Evolutionary conservation across 2,888 invertebrate species (phyloP), one percentile per base, ranked within the genome.

Genomic region (Chydorus sphaericus): DNA sequence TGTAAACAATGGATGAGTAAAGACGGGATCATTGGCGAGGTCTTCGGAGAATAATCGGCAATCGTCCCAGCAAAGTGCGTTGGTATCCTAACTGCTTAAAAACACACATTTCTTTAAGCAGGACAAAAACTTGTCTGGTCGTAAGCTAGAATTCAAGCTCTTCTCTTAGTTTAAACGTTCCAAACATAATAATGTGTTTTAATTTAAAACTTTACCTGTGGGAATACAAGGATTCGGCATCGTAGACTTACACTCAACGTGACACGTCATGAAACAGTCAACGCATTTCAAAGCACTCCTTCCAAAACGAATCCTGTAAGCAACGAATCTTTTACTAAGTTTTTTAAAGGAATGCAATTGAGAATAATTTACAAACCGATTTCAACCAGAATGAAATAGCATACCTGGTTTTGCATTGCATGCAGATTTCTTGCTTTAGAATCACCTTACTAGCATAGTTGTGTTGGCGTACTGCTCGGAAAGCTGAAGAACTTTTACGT

Each of bases 1-100:
- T 89, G 90, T 36, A 93, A 79, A 68, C 96, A 96, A 67, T 96
- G 93, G 44, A 96, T 86, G 60, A 98, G 78, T 8, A 97, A 69
- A 0, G 90, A 85, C 0, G 98, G 97, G 16, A 98, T 86, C 88
- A 91, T 91, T 0, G 97, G 97, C 26, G 89, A 77, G 1, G 80
- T 78, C 31, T 75, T 73, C 1, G 94, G 91, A 1, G 90, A 85
- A 69, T 83, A 93, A 69, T 97, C 94, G 2, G 83, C 79, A 62
- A 94, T 80, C 7, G 80, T 75, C 14, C 87, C 85, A 14, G 36
- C 52, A 54, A 69, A 67, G 57, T 78, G 77, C 2, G 75, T 78
- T 5, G 83, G 83, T 1, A 83, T 84, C 62, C 77, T 77, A n/a
- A n/a, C n/a, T n/a, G n/a, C n/a, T n/a, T n/a, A n/a, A n/a, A n/a